phyloP scores from a whole-genome alignment of 2,113 vertebrate genomes.

The Cynocephalus volans region DNA sequence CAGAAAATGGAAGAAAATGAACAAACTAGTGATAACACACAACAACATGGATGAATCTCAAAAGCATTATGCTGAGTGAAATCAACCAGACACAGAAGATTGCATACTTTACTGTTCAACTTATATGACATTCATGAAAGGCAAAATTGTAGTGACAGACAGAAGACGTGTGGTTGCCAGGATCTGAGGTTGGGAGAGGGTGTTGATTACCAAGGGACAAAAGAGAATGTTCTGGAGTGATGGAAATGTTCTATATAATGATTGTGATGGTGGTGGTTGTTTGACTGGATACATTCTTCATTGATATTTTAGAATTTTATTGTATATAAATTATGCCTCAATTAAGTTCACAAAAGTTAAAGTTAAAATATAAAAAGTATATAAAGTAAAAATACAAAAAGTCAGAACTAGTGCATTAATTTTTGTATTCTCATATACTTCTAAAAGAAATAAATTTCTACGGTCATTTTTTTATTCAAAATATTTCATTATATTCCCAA shows the following conservation, averaged over 20 bases:
- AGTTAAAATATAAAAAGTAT: constrained; percentile 16
- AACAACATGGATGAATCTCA: background rate
- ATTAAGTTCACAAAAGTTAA: background rate
- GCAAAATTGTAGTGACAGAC: constrained; percentile 31
- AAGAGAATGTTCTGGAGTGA: background rate
- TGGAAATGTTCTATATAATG: background rate
- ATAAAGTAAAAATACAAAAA: constrained; percentile 23
- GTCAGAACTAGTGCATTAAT: background rate
- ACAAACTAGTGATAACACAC: background rate
- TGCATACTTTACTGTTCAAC: background rate
- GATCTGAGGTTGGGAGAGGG: background rate
- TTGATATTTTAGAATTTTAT: constrained; percentile 17
- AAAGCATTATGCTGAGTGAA: background rate
- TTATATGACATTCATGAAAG: constrained; percentile 5
- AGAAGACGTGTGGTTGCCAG: constrained; percentile 2
- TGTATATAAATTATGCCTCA: background rate
- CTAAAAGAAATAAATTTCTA: background rate
- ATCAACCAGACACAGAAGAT: background rate
- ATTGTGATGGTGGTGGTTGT: background rate
- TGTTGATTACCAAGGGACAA: background rate
- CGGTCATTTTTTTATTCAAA: background rate
- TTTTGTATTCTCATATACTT: constrained; percentile 4
- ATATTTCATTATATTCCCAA: constrained; percentile 5
- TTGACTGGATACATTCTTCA: background rate
- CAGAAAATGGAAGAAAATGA: constrained; percentile 54